Evolutionary conservation across 1,140 invertebrate genomes (phyloP), one percentile per base, ranked within the genome.

Genomic region (Drosophila repletoides): DNA sequence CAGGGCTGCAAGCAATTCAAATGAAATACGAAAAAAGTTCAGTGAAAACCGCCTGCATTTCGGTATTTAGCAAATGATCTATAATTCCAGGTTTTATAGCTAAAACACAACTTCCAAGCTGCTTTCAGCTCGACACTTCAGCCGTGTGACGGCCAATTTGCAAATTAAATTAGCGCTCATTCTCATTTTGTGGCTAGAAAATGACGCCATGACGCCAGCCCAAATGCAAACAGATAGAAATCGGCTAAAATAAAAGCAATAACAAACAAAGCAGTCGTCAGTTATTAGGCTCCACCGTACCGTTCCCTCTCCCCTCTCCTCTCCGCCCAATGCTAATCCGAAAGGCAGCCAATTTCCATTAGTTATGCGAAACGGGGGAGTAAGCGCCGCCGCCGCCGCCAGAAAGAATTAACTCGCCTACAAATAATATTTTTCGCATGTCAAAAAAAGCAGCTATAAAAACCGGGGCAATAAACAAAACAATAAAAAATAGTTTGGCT

Each of bases 91-190:
- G 7, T 22, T 52, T 22, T 29, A 15, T 26, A 36, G 14, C 6
- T 29, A 2, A 15, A 22, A 24, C 7, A 7, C 3, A n/a, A 31
- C 31, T 36, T 15, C 1, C n/a, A 5, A 22, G 29, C 17, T 10
- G 21, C 14, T 31, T 40, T 31, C 12, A 66, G 56, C 51, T 60
- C 53, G 68, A 58, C 55, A 67, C 55, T 68, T 67, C 55, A 36
- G 67, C 58, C 73, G 51, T 49, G 51, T 40, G 48, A 33, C 34
- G 76, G 65, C 76, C 80, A 79, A 79, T 79, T 79, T 79, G 76
- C 73, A 79, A 79, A 79, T 79, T 79, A 79, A 79, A 79, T 79
- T 79, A 79, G 76, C 76, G 76, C 76, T 80, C 76, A 74, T 65
- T 79, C 76, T 46, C 76, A 80, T 80, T 79, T 19, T 46, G 24